phyloP scores from a whole-genome alignment of 2,888 invertebrate species.

The Dexiosoma caninum region DNA sequence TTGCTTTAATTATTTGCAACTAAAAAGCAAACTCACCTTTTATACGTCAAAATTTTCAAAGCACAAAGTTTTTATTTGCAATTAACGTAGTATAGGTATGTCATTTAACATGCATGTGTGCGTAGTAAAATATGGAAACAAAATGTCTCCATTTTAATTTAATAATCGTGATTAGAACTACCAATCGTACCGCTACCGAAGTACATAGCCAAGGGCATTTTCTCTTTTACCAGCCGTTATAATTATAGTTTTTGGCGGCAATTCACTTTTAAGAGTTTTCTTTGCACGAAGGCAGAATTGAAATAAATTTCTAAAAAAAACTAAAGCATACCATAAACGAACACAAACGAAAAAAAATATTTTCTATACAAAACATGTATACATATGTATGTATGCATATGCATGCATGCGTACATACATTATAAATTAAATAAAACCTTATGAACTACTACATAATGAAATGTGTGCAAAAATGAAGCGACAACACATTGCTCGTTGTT shows the following conservation, averaged over 20 bases:
- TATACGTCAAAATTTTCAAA: too few relatives aligned
- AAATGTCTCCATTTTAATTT: constrained; percentile 51
- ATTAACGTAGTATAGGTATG: too few relatives aligned
- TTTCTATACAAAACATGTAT: neutral
- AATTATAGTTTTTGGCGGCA: constrained; percentile 54
- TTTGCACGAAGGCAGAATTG: neutral
- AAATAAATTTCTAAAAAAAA: neutral
- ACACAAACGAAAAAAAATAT: too few relatives aligned
- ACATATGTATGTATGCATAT: neutral
- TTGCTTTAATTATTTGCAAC: too few relatives aligned
- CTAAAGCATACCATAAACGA: neutral
- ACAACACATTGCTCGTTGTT: constrained; percentile 26
- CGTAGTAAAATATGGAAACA: neutral
- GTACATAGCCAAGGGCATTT: constrained; percentile 36
- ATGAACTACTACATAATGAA: neutral
- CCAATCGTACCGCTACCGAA: constrained; percentile 60
- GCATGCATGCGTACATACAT: neutral
- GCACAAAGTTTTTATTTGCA: too few relatives aligned
- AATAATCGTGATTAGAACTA: constrained; percentile 46
- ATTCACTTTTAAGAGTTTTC: constrained; percentile 27
- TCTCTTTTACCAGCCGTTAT: constrained; percentile 26
- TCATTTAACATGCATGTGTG: neutral
- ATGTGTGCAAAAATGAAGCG: constrained; percentile 18
- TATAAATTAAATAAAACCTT: constrained; percentile 3
- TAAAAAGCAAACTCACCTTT: too few relatives aligned